Evolutionary conservation across 2,888 invertebrate species (phyloP).

Genomic region (Luperina nickerlii): DNA sequence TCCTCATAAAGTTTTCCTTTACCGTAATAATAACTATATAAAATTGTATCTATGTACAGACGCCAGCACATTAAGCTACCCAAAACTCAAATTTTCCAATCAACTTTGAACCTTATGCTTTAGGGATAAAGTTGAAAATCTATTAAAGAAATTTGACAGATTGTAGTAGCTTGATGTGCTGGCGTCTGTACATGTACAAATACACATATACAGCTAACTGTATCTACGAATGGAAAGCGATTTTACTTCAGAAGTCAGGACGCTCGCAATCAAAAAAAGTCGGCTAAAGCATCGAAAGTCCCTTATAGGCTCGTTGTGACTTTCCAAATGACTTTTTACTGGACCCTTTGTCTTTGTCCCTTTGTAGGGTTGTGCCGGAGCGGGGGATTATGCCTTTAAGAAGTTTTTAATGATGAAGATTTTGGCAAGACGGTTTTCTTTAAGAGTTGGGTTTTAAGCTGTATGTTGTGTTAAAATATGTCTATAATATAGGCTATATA

Average conservation of each 20-base stretch:
- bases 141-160: no score
- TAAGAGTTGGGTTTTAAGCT: background rate
- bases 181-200: no score
- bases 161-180: no score
- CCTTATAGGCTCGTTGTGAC: conserved; percentile 79
- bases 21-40: background rate
- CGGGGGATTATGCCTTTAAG: conserved; percentile 35
- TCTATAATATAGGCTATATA: background rate
- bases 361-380: conserved; percentile 67
- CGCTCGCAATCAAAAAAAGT: conserved; percentile 82
- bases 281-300: conserved; percentile 77
- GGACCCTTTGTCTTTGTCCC: conserved; percentile 78
- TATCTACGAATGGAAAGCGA: conserved; percentile 55
- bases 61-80: no score
- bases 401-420: conserved; percentile 55
- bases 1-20: no score
- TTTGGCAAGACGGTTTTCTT: conserved; percentile 11
- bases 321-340: conserved; percentile 78
- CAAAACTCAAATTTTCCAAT: no score
- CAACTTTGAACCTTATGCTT: no score
- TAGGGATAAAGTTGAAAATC: no score
- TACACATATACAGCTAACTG: conserved; percentile 20
- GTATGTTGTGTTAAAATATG: background rate
- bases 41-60: no score
- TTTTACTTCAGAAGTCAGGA: conserved; percentile 65